Evolutionary conservation across 2,797 vertebrate genomes (phyloP), one percentile per base, ranked within the genome.

Genomic region (Mormyrops attenuatus): DNA sequence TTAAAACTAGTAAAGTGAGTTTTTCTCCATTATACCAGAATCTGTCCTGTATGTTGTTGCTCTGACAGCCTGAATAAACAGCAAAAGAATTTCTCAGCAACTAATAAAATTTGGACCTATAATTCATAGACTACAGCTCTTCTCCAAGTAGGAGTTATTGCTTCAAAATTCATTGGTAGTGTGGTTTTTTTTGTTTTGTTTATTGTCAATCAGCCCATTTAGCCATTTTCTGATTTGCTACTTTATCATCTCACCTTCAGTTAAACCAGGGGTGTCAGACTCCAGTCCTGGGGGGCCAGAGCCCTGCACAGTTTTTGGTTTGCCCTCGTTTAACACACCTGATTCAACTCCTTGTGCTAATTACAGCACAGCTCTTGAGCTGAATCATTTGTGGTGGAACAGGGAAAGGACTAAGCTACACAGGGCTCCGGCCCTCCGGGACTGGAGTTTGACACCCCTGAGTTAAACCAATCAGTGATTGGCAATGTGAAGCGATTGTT

Each of bases 1-100:
- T 85, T 69, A 50, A 89, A 60, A 15, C 9, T 22, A 38, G 30
- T 55, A 89, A 85, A 89, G 55, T 85, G 55, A 30, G 82, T 49
- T 85, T 52, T 84, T 44, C 38, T 84, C 17, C n/a, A 13, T 49
- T 22, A 50, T 52, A 47, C 82, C 13, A 52, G 8, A 22, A 50
- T 85, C 47, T 50, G 47, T 85, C 82, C 82, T 15, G n/a, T 85
- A 17, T 85, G 47, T 9, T 49, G 80, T 85, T 49, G 17, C 11
- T 85, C 82, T 85, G 82, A 52, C 17, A 50, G 20, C 22, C 2
- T 85, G 47, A 49, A 52, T 85, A 26, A 52, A 85, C 22, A 2
- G 20, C 20, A 47, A 26, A 85, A 49, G n/a, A 20, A 26, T 47
- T 49, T 85, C 44, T 85, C 7, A 2, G 82, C n/a, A 85, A 1